Evolutionary conservation across 2,797 vertebrate genomes (phyloP).

Genomic region (Malurus leucopterus): DNA sequence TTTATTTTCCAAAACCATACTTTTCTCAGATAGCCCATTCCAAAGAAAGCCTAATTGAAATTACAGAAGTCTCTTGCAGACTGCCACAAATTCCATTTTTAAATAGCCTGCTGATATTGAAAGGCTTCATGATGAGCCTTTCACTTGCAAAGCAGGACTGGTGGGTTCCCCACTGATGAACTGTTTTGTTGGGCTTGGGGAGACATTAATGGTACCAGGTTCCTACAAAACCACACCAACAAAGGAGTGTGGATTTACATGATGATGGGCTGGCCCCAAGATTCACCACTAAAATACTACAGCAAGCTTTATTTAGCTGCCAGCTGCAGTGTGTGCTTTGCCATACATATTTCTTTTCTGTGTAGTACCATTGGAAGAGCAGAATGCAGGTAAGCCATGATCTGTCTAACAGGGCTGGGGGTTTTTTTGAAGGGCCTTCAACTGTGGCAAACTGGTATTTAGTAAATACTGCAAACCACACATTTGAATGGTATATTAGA

Average conservation of each 20-base stretch:
- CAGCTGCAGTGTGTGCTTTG: not conserved
- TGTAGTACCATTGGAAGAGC: not conserved
- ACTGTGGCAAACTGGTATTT: not conserved
- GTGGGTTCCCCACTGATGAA: conserved; percentile 44
- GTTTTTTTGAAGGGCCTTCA: not conserved
- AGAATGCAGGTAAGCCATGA: not conserved
- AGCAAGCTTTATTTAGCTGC: not conserved
- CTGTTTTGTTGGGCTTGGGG: conserved; percentile 23
- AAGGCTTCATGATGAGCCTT: conserved; percentile 42
- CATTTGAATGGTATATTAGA: not conserved
- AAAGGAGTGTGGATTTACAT: conserved; percentile 31
- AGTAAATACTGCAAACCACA: not conserved
- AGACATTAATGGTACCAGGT: conserved; percentile 1
- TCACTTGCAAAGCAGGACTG: conserved; percentile 21
- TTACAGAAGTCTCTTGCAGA: conserved; percentile 40
- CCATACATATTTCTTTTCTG: not conserved
- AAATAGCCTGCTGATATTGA: conserved; percentile 24
- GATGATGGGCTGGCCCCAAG: not conserved
- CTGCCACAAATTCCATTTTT: conserved; percentile 35
- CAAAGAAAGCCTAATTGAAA: conserved; percentile 49
- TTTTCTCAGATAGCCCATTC: conserved; percentile 43
- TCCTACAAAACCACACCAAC: conserved; percentile 13
- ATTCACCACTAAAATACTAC: not conserved
- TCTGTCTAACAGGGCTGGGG: not conserved
- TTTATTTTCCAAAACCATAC: conserved; percentile 47